These are phyloP conservation scores for Pangasianodon hypophthalmus DNA, from an alignment of 2,113 vertebrate genomes.

Conservation along the genomic window DNA sequence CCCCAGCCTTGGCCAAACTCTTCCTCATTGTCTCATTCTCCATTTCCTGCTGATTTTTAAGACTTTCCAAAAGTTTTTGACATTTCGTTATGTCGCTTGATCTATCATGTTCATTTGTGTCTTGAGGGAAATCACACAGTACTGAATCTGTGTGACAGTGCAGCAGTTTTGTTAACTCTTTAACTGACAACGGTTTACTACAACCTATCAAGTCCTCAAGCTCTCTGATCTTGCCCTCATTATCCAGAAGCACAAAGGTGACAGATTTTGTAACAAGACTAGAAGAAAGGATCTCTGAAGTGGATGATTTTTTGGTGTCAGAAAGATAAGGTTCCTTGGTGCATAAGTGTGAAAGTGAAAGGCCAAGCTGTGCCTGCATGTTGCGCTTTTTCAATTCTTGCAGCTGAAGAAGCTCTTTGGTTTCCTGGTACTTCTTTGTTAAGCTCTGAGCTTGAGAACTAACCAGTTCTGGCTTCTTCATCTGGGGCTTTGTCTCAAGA, in stretches of 20 bases:
- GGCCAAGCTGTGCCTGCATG: slow-evolving; percentile 82
- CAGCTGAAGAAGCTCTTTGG: slow-evolving; percentile 82
- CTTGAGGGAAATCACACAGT: slow-evolving; percentile 43
- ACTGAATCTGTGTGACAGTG: slow-evolving; percentile 57
- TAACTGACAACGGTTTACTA: slow-evolving; percentile 66
- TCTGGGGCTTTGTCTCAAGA: slow-evolving; percentile 80
- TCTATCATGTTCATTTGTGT: slow-evolving; percentile 51
- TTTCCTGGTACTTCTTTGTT: slow-evolving; percentile 84
- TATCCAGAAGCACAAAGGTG: slow-evolving; percentile 68
- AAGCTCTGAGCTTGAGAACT: slow-evolving; percentile 82
- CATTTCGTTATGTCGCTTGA: slow-evolving; percentile 50
- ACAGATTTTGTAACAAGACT: slow-evolving; percentile 66
- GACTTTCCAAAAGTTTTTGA: slow-evolving; percentile 69
- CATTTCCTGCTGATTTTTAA: slow-evolving; percentile 72
- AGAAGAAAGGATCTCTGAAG: slow-evolving; percentile 60
- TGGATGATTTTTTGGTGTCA: slow-evolving; percentile 61
- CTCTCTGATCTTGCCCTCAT: slow-evolving; percentile 68
- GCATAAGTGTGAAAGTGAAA: slow-evolving; percentile 73
- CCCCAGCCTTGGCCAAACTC: slow-evolving; percentile 71
- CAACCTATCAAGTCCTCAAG: slow-evolving; percentile 66
- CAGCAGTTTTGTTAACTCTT: slow-evolving; percentile 65
- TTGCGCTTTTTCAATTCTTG: slow-evolving; percentile 82
- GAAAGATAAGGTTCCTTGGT: slow-evolving; percentile 71
- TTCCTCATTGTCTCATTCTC: slow-evolving; percentile 71
- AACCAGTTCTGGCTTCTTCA: slow-evolving; percentile 80